Evolutionary conservation across 2,797 vertebrate genomes (phyloP), one percentile per base, ranked within the genome.

Genomic region (Rhinatrema bivittatum): DNA sequence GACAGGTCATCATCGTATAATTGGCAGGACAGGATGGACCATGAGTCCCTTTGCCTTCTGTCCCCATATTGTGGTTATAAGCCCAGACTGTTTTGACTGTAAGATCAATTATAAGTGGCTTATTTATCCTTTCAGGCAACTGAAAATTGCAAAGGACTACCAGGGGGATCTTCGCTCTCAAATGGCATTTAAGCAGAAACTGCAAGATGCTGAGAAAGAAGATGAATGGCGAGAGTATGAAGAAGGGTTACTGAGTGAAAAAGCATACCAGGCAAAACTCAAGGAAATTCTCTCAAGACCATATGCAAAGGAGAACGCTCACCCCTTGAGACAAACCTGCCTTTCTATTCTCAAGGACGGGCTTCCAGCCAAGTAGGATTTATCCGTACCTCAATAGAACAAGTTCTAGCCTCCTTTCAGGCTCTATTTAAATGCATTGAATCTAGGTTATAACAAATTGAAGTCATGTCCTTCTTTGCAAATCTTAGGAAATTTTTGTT

Each of bases 111-210:
- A n/a, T n/a, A n/a, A n/a, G n/a, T n/a, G n/a, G n/a, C n/a, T 2
- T 47, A 10, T 37, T 3, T 29, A 10, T 54, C 23, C 16, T 29
- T 41, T 40, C 19, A 97, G 93, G 12, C 74, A 61, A 53, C 42
- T 50, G 36, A 41, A 41, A 28, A 50, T 44, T 12, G 39, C 55
- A 3, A 68, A 60, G 32, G 66, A 78, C 11, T 79, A 91, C 46
- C 74, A 50, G 56, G 62, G 73, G 2, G 82, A 89, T 11, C 89
- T 98, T 11, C 23, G 45, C 35, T 72, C 78, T 56, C 93, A 97
- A 46, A 74, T 91, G 1, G 22, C 66, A 38, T 32, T 67, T 25
- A 76, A 58, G 40, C 81, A 82, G 53, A 56, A 36, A 20, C 41
- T 60, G 9, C 54, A 20, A 2, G 46, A 54, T 2, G 60, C 56